Conservation (phyloP, 2,888 invertebrate genomes). For the Cynaeus angustus region DNA sequence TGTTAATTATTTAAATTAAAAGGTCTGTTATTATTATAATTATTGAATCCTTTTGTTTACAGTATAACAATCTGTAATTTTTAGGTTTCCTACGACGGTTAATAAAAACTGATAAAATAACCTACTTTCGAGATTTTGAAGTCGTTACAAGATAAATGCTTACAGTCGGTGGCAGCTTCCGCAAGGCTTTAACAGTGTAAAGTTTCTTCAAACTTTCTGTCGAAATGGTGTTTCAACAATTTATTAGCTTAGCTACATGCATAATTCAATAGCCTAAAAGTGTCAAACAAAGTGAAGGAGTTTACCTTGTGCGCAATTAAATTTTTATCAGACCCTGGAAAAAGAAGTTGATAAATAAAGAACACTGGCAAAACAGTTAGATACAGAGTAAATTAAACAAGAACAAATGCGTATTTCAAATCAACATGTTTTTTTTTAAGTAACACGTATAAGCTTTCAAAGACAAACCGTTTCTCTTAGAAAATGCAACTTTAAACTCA, state of each 20-base stretch:
- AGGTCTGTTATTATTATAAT: too few relatives aligned
- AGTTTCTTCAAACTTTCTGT: constrained; percentile 27
- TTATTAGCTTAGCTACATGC: constrained; percentile 28
- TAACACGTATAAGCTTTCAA: too few relatives aligned
- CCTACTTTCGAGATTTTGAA: constrained; percentile 11
- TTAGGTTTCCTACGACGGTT: too few relatives aligned
- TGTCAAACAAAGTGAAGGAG: constrained; percentile 26
- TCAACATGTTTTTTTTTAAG: too few relatives aligned
- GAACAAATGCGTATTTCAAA: too few relatives aligned
- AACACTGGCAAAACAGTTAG: too few relatives aligned
- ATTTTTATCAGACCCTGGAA: constrained; percentile 1
- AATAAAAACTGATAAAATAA: not conserved
- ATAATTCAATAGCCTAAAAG: constrained; percentile 30
- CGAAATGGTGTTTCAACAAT: constrained; percentile 33
- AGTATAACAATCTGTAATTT: too few relatives aligned
- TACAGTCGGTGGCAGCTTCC: constrained; percentile 4
- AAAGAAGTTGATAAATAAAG: not conserved
- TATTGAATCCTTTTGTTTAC: too few relatives aligned
- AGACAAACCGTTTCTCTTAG: too few relatives aligned
- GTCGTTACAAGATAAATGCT: constrained; percentile 24
- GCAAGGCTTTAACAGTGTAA: constrained; percentile 11
- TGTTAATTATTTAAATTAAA: too few relatives aligned
- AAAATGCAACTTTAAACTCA: too few relatives aligned
- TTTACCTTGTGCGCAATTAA: constrained; percentile 8
- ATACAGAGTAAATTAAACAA: too few relatives aligned